Conservation (phyloP, 2,888 invertebrate species). For the Hydraecia micacea region DNA sequence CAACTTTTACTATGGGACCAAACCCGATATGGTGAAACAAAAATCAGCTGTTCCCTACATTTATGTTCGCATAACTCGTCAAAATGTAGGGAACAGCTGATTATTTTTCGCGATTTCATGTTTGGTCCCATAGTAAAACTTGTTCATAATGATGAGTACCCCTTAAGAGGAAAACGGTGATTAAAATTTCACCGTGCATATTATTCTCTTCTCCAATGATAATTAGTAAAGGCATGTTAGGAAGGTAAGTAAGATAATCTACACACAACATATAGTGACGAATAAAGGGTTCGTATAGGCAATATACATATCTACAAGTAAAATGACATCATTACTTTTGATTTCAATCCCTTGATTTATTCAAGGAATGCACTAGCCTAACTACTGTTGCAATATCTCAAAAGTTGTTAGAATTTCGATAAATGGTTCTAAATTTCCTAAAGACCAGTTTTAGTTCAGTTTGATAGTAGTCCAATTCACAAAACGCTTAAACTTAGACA, state of each 20-base stretch:
- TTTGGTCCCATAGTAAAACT: no score
- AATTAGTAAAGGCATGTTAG: not conserved
- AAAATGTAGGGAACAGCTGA: no score
- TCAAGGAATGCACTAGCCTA: conserved; percentile 4
- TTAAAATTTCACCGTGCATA: no score
- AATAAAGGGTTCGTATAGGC: not conserved
- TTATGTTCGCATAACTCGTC: no score
- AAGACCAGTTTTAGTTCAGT: conserved; percentile 1
- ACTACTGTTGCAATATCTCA: not conserved
- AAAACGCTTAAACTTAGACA: not conserved
- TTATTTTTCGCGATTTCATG: no score
- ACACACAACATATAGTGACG: not conserved
- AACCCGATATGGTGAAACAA: no score
- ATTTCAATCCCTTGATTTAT: not conserved
- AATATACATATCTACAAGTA: not conserved
- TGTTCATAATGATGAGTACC: no score
- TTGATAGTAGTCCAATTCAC: not conserved
- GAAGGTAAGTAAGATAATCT: not conserved
- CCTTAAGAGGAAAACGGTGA: no score
- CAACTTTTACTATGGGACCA: no score
- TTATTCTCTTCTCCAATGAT: not conserved
- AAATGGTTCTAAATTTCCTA: conserved; percentile 20
- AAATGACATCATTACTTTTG: not conserved
- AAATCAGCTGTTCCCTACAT: no score
- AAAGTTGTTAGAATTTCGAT: conserved; percentile 13